Evolutionary conservation across 2,888 invertebrate species (phyloP), one percentile per base, ranked within the genome.

Genomic region (Kryphioiulus occultus): DNA sequence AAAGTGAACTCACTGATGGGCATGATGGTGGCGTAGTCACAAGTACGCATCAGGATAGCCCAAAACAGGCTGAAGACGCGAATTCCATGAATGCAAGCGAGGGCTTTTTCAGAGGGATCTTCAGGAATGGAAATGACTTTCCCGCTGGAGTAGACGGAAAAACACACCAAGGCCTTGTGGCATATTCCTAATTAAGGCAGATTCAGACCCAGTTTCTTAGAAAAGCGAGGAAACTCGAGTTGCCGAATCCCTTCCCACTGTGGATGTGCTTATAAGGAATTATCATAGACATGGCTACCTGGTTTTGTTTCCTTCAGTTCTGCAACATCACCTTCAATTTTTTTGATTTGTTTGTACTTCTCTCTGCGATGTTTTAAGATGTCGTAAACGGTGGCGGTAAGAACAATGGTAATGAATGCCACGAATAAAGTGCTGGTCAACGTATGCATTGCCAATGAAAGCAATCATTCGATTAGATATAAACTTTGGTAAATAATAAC

Each of bases 1-100:
- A 35, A 7, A 47, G 10, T 83, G 35, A 30, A 87, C 85, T 78
- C 42, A 44, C 82, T 86, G 59, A 88, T 44, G 68, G 82, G 53
- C 26, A 86, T 22, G 7, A 26, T 10, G 42, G 42, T 82, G 22
- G 78, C 86, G 30, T 86, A 59, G 35, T 22, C 22, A 26, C 87
- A 92, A 17, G 93, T 92, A 89, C 94, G 94, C 0, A 92, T 93
- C 88, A 93, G 90, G 84, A 94, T 92, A 30, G 94, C 93, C 93
- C 94, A 94, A 39, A 93, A 89, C 93, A 94, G 94, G 26, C 93
- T 92, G 35, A 94, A 90, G 89, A 94, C 93, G 89, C 93, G 92
- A 12, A 94, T 88, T 0, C 94, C 94, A 89, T 94, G 93, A 19
- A 94, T 84, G 35, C 85, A 84, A 10, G 9, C 22, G n/a, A 84